Percentiles rank a stretch among this genome's conserved stretches.
Evolutionary conservation across 2,113 vertebrate genomes (phyloP).

Genomic region (Ceyx melanurus): DNA sequence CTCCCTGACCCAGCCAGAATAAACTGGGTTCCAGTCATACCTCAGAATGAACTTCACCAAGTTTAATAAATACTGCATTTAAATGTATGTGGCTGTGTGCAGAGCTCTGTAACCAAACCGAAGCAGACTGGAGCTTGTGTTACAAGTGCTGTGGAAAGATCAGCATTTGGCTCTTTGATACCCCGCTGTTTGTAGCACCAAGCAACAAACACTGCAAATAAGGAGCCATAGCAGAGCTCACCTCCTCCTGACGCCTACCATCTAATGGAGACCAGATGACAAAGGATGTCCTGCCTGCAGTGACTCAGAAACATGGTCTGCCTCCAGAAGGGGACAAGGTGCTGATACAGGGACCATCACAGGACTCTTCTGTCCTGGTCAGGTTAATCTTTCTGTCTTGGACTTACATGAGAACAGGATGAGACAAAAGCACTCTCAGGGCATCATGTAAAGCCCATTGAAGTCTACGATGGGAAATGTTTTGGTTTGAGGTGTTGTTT

Average conservation of each 20-base stretch:
- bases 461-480: neutral
- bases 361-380: neutral
- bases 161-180: constrained; percentile 48
- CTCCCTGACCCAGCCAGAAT: constrained; percentile 24
- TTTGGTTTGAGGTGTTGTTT: neutral
- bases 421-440: neutral
- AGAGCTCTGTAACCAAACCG: constrained; percentile 41
- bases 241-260: constrained; percentile 20
- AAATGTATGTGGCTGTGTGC: constrained; percentile 17
- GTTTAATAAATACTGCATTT: constrained; percentile 60
- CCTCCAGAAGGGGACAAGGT: neutral
- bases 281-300: neutral
- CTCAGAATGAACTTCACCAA: constrained; percentile 45
- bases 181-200: constrained; percentile 50
- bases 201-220: constrained; percentile 40
- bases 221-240: constrained; percentile 23
- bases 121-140: constrained; percentile 30
- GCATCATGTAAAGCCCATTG: neutral
- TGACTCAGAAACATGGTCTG: neutral
- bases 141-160: constrained; percentile 25
- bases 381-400: neutral
- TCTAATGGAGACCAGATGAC: constrained; percentile 57
- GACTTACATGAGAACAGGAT: neutral
- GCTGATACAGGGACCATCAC: neutral
- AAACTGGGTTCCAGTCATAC: constrained; percentile 48